Conservation (phyloP, 2,888 invertebrate species). For the Lacanobia wlatinum region DNA sequence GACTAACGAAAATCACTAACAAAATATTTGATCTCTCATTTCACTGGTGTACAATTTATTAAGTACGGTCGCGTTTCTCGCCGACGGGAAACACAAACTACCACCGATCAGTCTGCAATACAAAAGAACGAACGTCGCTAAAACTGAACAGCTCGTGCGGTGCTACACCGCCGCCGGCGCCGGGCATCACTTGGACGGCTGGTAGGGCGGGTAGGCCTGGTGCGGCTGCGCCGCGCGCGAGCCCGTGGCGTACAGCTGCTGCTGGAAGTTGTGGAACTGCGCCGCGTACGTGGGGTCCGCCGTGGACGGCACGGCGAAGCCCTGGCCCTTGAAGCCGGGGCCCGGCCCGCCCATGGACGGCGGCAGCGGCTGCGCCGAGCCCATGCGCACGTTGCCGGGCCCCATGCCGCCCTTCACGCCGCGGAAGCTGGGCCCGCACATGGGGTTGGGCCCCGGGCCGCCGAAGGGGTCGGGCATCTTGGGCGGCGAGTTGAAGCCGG, state of each 20-base stretch:
- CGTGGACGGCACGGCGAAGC: slow-evolving; percentile 96
- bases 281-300: slow-evolving; percentile 98
- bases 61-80: slow-evolving; percentile 65
- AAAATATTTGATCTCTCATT: slow-evolving; percentile 73
- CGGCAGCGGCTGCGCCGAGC: slow-evolving; percentile 93
- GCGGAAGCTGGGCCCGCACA: slow-evolving; percentile 85
- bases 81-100: slow-evolving; percentile 63
- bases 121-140: slow-evolving; percentile 63
- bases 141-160: slow-evolving; percentile 50
- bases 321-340: slow-evolving; percentile 94
- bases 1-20: slow-evolving; percentile 79
- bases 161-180: slow-evolving; percentile 48
- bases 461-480: slow-evolving; percentile 85
- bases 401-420: slow-evolving; percentile 84
- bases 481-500: slow-evolving; percentile 87
- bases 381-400: slow-evolving; percentile 80
- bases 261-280: slow-evolving; percentile 98
- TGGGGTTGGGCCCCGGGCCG: slow-evolving; percentile 73
- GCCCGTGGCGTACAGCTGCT: slow-evolving; percentile 97
- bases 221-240: slow-evolving; percentile 86
- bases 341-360: slow-evolving; percentile 94
- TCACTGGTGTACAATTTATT: slow-evolving; percentile 67
- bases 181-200: slow-evolving; percentile 87
- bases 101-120: slow-evolving; percentile 67
- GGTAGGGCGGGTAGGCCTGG: slow-evolving; percentile 86